Base-by-base conservation (phyloP, 2,797 vertebrate genomes). In the Mormyrops boulengeri region DNA sequence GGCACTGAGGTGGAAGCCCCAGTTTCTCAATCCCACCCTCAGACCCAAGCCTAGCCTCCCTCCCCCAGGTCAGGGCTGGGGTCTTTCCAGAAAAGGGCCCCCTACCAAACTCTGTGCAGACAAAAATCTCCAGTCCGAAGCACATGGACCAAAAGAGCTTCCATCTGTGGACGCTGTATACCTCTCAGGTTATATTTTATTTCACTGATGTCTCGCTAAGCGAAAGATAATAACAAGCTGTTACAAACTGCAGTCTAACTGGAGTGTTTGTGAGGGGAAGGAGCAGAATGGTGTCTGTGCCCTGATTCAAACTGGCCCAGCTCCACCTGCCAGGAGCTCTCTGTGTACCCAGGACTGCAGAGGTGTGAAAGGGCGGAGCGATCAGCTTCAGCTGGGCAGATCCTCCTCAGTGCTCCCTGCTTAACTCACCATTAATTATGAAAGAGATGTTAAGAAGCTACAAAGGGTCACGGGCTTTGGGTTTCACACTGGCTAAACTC, bases 131-230 rank as follows among this genome's bases (percentile, higher is more conserved):
- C 73, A 19, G 5, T 80, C 38, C 2, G 17, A 80, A 44, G 14
- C 34, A 44, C 14, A 80, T 91, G 88, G 92, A 90, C 91, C 91
- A 90, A 95, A 95, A 96, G 93, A 94, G 93, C 93, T 96, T 96
- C 95, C 95, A 95, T 94, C 95, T 96, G 95, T 95, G 92, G 92
- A 90, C 90, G 88, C 91, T 90, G 90, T 92, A 95, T 94, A 92
- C 93, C 91, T 93, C 94, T 92, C 90, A 94, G 93, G 93, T 91
- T 87, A 90, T 94, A 93, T 94, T 95, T 94, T 92, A 94, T 92
- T 92, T 92, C 94, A 92, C 91, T 94, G 95, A 94, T 94, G 94
- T 92, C 93, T 92, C 92, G 91, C 91, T 92, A 91, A 89, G 88
- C 6, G 66, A 89, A 82, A 90, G 92, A 93, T 92, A 92, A 92